Percentiles rank a stretch among this genome's conserved stretches.
phyloP scores from a whole-genome alignment of 1,140 invertebrate genomes.

The Platorchestia sp. region DNA sequence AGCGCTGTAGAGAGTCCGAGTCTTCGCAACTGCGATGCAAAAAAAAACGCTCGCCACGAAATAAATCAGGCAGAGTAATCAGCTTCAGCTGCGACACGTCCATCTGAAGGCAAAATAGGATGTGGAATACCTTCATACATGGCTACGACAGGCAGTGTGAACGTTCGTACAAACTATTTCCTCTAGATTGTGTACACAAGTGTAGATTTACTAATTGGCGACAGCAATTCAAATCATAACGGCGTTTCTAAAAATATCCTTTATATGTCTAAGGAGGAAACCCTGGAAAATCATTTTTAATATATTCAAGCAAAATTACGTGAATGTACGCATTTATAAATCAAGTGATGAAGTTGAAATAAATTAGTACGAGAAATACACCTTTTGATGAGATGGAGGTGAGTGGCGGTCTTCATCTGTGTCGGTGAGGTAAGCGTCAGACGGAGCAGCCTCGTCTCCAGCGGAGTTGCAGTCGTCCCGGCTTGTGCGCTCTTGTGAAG shows the following conservation, averaged over 20 bases:
- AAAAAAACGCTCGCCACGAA: conserved; percentile 46
- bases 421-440: conserved; percentile 1
- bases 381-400: background rate
- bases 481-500: background rate
- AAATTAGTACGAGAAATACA: background rate
- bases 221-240: background rate
- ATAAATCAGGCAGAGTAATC: conserved; percentile 16
- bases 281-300: background rate
- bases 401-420: conserved; percentile 5
- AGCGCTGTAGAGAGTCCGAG: background rate
- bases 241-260: no score
- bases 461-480: background rate
- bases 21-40: background rate
- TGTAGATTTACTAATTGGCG: background rate
- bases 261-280: no score
- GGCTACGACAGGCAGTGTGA: no score
- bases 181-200: no score
- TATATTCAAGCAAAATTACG: background rate
- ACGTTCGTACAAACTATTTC: no score
- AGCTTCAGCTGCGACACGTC: conserved; percentile 34
- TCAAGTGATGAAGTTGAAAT: background rate
- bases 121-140: no score
- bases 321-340: background rate
- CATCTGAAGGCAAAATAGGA: conserved; percentile 4
- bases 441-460: background rate